Evolutionary conservation across 2,113 vertebrate species (phyloP).

Genomic region (Colaptes auratus): DNA sequence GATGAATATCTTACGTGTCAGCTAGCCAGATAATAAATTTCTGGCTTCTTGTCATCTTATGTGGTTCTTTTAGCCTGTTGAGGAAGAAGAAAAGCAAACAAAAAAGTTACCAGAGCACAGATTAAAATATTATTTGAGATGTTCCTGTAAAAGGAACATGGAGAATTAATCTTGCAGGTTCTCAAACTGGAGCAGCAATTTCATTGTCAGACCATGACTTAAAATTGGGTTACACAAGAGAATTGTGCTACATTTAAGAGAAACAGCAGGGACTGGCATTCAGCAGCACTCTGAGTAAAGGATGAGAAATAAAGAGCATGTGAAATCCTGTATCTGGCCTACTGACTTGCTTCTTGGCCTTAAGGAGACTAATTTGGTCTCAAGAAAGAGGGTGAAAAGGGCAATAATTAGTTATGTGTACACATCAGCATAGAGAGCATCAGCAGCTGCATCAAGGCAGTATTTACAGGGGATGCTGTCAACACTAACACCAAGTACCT

Average conservation of each 20-base stretch:
- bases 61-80: slow-evolving; percentile 85
- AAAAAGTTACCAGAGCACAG: not conserved
- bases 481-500: not conserved
- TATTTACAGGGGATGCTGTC: not conserved
- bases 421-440: not conserved
- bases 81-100: not conserved
- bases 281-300: not conserved
- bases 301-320: not conserved
- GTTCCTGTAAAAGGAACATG: not conserved
- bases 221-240: not conserved
- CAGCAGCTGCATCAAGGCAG: not conserved
- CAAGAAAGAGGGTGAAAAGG: not conserved
- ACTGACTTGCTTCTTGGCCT: not conserved
- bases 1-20: slow-evolving; percentile 84
- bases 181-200: slow-evolving; percentile 22
- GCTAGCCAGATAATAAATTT: slow-evolving; percentile 89
- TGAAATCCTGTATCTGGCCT: not conserved
- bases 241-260: not conserved
- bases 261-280: not conserved
- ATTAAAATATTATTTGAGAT: not conserved
- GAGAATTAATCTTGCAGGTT: slow-evolving; percentile 6
- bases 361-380: not conserved
- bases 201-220: not conserved
- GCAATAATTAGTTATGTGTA: not conserved
- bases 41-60: slow-evolving; percentile 83